Evolutionary conservation across 2,797 vertebrate genomes (phyloP).

Genomic region (Anguilla marmorata): DNA sequence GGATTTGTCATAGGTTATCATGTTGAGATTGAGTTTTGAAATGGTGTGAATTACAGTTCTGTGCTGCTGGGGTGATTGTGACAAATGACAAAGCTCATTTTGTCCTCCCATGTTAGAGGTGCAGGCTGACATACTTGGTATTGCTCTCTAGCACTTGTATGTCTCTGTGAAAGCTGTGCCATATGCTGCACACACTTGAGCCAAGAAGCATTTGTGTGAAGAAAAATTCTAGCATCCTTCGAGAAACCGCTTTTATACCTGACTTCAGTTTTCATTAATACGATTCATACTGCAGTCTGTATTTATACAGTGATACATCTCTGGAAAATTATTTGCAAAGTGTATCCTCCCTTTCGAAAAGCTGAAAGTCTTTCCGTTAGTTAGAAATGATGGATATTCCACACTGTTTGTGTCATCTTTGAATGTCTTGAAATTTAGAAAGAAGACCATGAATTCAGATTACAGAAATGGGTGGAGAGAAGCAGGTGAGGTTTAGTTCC

Average conservation of each 20-base stretch:
- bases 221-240: neutral
- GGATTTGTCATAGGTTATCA: neutral
- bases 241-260: neutral
- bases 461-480: neutral
- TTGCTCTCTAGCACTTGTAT: neutral
- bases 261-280: neutral
- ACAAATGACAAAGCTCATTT: neutral
- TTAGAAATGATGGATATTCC: neutral
- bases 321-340: neutral
- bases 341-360: neutral
- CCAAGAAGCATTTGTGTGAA: neutral
- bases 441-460: neutral
- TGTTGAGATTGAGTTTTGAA: neutral
- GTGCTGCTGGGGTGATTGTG: neutral
- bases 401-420: neutral
- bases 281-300: slow-evolving; percentile 1
- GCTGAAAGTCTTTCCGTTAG: neutral
- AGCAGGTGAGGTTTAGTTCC: neutral
- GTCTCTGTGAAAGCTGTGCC: neutral
- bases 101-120: neutral
- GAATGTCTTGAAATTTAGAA: neutral
- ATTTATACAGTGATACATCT: neutral
- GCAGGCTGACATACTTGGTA: neutral
- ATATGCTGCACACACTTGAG: neutral
- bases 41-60: neutral